These are phyloP conservation scores for Picus viridis DNA, from an alignment of 2,797 vertebrate species.

Conservation along the genomic window DNA sequence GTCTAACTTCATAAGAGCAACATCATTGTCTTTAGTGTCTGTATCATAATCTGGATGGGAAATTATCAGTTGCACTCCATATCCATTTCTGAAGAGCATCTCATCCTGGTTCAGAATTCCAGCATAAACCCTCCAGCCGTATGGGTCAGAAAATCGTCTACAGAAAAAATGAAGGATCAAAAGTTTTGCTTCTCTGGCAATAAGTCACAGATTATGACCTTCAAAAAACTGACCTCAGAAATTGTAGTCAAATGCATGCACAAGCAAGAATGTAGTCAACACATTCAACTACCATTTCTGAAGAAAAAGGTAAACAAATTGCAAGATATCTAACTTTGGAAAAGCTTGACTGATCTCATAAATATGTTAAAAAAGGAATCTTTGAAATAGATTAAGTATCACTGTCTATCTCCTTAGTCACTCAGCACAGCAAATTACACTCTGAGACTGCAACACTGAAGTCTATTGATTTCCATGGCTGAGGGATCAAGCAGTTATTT, in stretches of 20 bases:
- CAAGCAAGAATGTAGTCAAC: fast-evolving
- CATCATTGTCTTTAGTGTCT: conserved; percentile 80
- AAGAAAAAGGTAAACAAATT: not conserved
- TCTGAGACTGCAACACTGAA: conserved; percentile 16
- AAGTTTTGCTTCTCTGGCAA: not conserved
- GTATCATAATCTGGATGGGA: conserved; percentile 78
- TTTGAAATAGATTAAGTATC: not conserved
- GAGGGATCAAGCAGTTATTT: conserved; percentile 28
- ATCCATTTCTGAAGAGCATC: conserved; percentile 52
- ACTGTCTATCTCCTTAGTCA: not conserved
- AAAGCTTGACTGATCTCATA: not conserved
- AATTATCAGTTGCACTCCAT: conserved; percentile 77
- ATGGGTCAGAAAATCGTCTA: conserved; percentile 61
- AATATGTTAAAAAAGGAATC: not conserved
- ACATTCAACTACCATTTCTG: not conserved
- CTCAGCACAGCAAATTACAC: conserved; percentile 37
- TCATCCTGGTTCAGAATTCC: conserved; percentile 76
- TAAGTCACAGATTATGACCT: not conserved
- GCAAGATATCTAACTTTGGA: not conserved
- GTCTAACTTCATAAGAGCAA: conserved; percentile 87
- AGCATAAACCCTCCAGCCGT: conserved; percentile 77
- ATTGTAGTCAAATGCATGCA: not conserved
- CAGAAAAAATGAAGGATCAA: not conserved
- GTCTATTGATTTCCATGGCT: conserved; percentile 32
- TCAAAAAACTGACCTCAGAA: not conserved